Evolutionary conservation across 2,113 vertebrate species (phyloP).

Genomic region (Hippotragus niger): DNA sequence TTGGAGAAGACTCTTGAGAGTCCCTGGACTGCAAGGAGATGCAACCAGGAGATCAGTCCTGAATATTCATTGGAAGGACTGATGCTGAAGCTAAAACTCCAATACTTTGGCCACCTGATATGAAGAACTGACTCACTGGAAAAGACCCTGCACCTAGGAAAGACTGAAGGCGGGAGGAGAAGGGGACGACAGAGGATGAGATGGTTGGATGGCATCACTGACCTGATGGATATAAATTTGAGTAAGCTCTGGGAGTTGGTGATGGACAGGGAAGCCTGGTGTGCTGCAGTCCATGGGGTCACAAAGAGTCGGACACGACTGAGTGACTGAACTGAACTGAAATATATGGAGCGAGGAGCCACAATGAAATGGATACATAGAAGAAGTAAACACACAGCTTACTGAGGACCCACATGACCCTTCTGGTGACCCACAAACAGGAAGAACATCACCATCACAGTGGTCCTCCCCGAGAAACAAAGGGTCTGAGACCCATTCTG

Average conservation of each 20-base stretch:
- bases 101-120: not conserved
- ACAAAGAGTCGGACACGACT: accelerated
- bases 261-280: not conserved
- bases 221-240: not conserved
- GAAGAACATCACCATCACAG: not conserved
- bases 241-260: not conserved
- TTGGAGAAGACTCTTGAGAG: not conserved
- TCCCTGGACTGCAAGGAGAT: not conserved
- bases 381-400: not conserved
- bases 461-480: not conserved
- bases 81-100: not conserved
- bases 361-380: not conserved
- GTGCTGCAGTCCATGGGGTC: not conserved
- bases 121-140: not conserved
- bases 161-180: not conserved
- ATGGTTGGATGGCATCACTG: not conserved
- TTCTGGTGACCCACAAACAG: not conserved
- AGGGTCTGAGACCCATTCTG: not conserved
- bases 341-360: not conserved
- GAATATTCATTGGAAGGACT: not conserved
- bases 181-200: not conserved
- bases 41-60: not conserved
- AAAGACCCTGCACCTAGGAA: not conserved
- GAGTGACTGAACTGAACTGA: not conserved
- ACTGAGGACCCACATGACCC: not conserved